Evolutionary conservation across 2,797 vertebrate species (phyloP), one percentile per base, ranked within the genome.

Genomic region (Sandelia bainsii): DNA sequence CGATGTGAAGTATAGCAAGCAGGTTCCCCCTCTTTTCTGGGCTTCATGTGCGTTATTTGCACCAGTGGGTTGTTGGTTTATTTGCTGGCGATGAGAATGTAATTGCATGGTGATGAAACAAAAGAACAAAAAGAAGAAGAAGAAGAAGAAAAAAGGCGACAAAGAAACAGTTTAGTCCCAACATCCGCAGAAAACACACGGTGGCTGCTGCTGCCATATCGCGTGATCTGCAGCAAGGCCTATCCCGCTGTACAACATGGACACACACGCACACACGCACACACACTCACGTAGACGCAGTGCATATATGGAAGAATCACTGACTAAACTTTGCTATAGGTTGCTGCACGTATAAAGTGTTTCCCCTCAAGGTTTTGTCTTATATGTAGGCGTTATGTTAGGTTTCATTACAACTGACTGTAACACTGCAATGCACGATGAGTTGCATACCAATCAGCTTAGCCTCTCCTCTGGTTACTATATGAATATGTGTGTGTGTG

Each of bases 381-480:
- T 39, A 53, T 14, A 68, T 53, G 64, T 66, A 52, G 69, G 50
- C 52, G 49, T 61, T 57, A 81, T 79, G 72, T 81, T 83, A 25
- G 32, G 63, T 83, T 84, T 75, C 68, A 69, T 59, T 80, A 84
- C 77, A 79, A 84, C 75, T 73, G 75, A 76, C 60, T 77, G 72
- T 81, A 79, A 77, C 78, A 64, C 75, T 77, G 88, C 85, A 86
- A 60, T 82, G 83, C 65, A 77, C 72, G 75, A 74, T 45, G 87
- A 72, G 72, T 49, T 85, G 88, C 86, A 90, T 89, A 87, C 87
- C 69, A 89, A 90, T 91, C 75, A 88, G 69, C 62, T 39, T 52
- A 40, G 60, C 59, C 62, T 51, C 67, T 45, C 52, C 50, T 56
- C 57, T 75, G 27, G 3, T 56, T 61, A 10, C 59, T 60, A 37